Percentiles rank a stretch among this genome's conserved stretches.
phyloP scores from a whole-genome alignment of 2,113 vertebrate genomes.

The Accipiter cooperii region DNA sequence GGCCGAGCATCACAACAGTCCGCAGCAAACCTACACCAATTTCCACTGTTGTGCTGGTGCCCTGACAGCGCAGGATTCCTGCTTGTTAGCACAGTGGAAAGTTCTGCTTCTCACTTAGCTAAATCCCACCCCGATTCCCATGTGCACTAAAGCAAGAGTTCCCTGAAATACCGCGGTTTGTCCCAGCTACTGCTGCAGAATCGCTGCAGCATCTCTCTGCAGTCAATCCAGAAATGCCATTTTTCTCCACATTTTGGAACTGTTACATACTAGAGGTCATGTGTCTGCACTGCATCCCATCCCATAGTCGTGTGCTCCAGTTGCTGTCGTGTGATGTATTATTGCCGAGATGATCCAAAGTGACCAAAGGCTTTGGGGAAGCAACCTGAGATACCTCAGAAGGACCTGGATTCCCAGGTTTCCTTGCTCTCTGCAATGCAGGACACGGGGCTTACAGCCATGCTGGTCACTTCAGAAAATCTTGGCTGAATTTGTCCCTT shows the following conservation, averaged over 20 bases:
- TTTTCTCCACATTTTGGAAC: rapidly evolving
- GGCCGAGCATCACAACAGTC: background rate
- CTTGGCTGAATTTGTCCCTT: background rate
- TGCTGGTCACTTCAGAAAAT: background rate
- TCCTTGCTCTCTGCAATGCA: background rate
- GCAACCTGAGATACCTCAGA: background rate
- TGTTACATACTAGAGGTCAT: rapidly evolving
- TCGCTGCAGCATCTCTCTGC: no score
- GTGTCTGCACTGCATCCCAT: background rate
- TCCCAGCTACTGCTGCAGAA: background rate
- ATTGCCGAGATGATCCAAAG: background rate
- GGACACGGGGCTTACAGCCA: rapidly evolving
- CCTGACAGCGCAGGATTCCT: background rate
- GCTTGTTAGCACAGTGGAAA: background rate
- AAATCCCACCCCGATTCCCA: background rate
- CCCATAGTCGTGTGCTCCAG: rapidly evolving
- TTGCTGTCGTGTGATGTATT: rapidly evolving
- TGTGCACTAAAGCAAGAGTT: background rate
- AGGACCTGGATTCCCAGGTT: background rate
- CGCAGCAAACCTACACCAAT: rapidly evolving
- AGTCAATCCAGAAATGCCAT: background rate
- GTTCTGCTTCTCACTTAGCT: background rate
- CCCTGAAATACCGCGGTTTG: rapidly evolving
- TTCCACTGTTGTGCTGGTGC: background rate
- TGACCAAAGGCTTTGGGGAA: background rate